Evolutionary conservation across 2,797 vertebrate genomes (phyloP).

Genomic region (Ceyx erithaca): DNA sequence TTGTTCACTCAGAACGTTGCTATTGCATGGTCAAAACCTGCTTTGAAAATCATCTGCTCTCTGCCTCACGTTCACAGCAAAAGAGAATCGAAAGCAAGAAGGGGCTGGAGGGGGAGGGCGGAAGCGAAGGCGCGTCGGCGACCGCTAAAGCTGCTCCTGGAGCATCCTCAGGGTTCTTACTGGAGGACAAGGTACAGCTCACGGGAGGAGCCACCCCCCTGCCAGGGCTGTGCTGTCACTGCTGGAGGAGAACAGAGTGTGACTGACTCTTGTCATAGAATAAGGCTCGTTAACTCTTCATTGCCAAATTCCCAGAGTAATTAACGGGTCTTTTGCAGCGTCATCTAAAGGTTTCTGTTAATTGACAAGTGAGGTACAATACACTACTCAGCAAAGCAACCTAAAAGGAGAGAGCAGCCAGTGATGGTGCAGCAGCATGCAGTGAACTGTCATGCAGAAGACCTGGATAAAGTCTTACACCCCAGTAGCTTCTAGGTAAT

Average conservation of each 20-base stretch:
- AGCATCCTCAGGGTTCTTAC: neutral
- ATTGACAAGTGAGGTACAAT: constrained; percentile 73
- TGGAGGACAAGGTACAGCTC: neutral
- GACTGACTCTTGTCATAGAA: constrained; percentile 64
- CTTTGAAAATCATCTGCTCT: constrained; percentile 57
- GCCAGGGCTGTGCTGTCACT: neutral
- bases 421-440: constrained; percentile 78
- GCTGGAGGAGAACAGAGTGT: neutral
- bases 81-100: constrained; percentile 44
- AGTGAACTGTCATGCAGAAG: constrained; percentile 79
- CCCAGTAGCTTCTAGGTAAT: constrained; percentile 41
- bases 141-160: constrained; percentile 54
- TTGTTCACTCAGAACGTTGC: constrained; percentile 41
- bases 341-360: constrained; percentile 72
- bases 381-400: constrained; percentile 77
- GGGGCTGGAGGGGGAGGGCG: neutral
- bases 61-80: constrained; percentile 36
- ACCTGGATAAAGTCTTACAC: constrained; percentile 68
- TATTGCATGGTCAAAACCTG: constrained; percentile 58
- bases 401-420: constrained; percentile 73
- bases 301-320: constrained; percentile 78
- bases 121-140: neutral
- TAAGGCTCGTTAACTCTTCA: constrained; percentile 74
- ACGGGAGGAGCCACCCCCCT: neutral
- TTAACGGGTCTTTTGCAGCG: constrained; percentile 65